Conservation (phyloP, 2,888 invertebrate genomes). For the Oeneis ivallda region DNA sequence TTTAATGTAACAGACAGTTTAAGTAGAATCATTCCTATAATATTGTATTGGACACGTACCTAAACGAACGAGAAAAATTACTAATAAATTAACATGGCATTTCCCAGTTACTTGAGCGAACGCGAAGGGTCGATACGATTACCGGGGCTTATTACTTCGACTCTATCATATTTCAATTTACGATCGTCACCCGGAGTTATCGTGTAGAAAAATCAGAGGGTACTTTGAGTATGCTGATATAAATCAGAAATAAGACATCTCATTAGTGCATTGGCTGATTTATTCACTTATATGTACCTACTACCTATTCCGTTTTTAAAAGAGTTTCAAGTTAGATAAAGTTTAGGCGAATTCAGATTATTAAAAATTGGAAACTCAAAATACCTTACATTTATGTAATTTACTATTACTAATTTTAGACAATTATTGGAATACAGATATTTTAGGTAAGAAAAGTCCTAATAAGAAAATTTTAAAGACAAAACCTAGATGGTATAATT, state of each 20-base stretch:
- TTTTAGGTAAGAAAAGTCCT: not conserved
- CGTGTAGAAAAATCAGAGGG: constrained; percentile 77
- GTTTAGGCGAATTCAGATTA: too few relatives aligned
- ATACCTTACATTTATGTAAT: too few relatives aligned
- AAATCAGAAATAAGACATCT: constrained; percentile 76
- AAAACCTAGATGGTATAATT: constrained; percentile 37
- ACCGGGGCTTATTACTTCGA: constrained; percentile 72
- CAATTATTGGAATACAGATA: not conserved
- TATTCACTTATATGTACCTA: constrained; percentile 44
- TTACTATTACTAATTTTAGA: too few relatives aligned
- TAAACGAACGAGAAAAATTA: constrained; percentile 6
- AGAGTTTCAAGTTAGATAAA: too few relatives aligned
- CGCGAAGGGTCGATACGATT: constrained; percentile 68
- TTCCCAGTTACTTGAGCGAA: constrained; percentile 54
- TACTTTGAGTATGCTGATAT: constrained; percentile 58
- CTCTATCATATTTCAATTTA: constrained; percentile 82
- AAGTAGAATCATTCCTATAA: not conserved
- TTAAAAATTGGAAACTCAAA: too few relatives aligned
- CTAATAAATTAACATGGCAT: constrained; percentile 44
- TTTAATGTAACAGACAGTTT: too few relatives aligned
- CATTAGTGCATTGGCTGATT: constrained; percentile 65
- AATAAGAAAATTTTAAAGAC: constrained; percentile 35
- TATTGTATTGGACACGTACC: too few relatives aligned
- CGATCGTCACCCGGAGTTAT: constrained; percentile 77
- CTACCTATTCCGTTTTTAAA: constrained; percentile 4